A percentile compares a stretch with the other conserved stretches of the same genome.
phyloP scores from a whole-genome alignment of 2,113 vertebrate species.

The Tetrao urogallus region DNA sequence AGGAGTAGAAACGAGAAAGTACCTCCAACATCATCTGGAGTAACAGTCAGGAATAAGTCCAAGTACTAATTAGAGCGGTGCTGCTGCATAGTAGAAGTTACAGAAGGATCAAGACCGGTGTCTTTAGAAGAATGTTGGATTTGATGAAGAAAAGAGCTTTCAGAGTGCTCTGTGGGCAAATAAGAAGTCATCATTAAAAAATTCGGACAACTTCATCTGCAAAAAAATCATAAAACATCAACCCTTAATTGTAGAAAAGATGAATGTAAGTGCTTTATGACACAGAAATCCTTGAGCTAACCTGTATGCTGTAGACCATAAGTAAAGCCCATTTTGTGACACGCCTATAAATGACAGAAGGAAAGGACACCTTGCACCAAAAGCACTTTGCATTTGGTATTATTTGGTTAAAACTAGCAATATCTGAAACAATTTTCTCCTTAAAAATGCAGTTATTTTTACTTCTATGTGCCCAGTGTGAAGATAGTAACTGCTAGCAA shows the following conservation, averaged over 20 bases:
- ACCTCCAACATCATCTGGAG: not conserved
- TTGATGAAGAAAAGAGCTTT: not conserved
- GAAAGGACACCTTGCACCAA: not conserved
- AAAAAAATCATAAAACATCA: not conserved
- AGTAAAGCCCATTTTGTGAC: not conserved
- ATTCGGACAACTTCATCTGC: not conserved
- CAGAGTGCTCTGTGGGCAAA: not conserved
- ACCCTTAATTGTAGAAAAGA: not conserved
- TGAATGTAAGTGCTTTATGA: not conserved
- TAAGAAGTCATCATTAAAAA: not conserved
- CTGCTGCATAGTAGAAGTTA: not conserved
- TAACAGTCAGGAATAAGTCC: not conserved
- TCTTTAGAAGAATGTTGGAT: conserved; percentile 14
- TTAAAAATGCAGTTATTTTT: not conserved
- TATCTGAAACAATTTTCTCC: not conserved
- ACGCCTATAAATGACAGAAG: not conserved
- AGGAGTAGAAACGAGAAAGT: conserved; percentile 8
- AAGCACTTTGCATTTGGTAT: not conserved
- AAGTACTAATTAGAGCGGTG: conserved; percentile 3
- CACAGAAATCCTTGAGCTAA: not conserved
- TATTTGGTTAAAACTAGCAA: not conserved
- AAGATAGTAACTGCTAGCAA: not conserved
- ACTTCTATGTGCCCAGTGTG: not conserved
- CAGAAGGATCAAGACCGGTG: not conserved
- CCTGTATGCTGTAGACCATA: not conserved